Percentiles rank a stretch among this genome's conserved stretches.
phyloP scores from a whole-genome alignment of 2,797 vertebrate genomes.

The Crenuchus spilurus region DNA sequence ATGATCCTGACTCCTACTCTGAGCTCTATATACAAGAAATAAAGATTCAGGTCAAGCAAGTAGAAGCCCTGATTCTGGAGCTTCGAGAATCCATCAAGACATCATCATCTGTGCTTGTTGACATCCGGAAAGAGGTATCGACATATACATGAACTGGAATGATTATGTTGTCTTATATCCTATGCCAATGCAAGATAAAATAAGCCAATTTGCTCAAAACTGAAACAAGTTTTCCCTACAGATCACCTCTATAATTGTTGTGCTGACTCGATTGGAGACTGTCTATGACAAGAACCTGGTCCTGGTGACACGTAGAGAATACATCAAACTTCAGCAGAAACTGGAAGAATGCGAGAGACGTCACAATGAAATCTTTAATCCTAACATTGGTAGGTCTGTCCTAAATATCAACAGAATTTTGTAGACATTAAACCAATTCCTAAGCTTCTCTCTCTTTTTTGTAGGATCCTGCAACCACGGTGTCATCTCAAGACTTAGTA shows the following conservation, averaged over 20 bases:
- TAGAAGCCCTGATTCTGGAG: constrained; percentile 73
- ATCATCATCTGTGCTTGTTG: constrained; percentile 59
- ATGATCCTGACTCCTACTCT: constrained; percentile 65
- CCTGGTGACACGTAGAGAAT: constrained; percentile 52
- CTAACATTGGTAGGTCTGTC: constrained; percentile 46
- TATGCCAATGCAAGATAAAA: not conserved
- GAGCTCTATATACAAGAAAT: constrained; percentile 78
- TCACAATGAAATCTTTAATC: constrained; percentile 57
- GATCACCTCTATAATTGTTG: constrained; percentile 73
- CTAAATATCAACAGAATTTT: not conserved
- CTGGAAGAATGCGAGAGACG: constrained; percentile 54
- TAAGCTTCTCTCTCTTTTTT: constrained; percentile 5
- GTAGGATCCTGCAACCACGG: constrained; percentile 71
- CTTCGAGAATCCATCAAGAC: constrained; percentile 66
- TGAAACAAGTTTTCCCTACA: constrained; percentile 48
- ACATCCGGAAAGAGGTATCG: constrained; percentile 79
- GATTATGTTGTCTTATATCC: too few relatives aligned
- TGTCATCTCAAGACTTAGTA: constrained; percentile 67
- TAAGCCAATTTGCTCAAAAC: not conserved
- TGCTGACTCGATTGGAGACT: constrained; percentile 49
- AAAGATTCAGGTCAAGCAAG: constrained; percentile 78
- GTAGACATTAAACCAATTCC: not conserved
- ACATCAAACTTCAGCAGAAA: constrained; percentile 52
- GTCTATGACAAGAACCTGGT: constrained; percentile 58
- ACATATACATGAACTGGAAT: not conserved